Conservation (phyloP, 2,888 invertebrate species). For the Drosophila koepferae region DNA sequence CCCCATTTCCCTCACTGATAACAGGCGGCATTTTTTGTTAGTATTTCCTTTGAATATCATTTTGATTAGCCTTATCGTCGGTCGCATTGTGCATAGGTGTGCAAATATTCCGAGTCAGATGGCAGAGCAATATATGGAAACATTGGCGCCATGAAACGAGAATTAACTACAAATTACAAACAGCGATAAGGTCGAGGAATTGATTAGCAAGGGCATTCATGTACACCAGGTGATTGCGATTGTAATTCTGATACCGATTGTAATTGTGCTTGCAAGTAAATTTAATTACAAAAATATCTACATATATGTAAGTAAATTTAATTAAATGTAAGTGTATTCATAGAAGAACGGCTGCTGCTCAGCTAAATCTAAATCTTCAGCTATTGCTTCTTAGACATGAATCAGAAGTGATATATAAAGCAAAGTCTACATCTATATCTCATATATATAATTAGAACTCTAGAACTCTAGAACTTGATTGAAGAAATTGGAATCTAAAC, state of each 20-base stretch:
- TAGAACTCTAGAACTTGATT: too few relatives aligned
- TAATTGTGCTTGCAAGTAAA: constrained; percentile 7
- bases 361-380: background rate
- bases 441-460: background rate
- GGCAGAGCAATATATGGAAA: constrained; percentile 3
- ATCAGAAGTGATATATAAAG: background rate
- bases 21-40: constrained; percentile 13
- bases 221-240: constrained; percentile 12
- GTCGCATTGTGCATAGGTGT: constrained; percentile 34
- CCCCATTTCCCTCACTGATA: constrained; percentile 39
- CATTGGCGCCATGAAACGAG: constrained; percentile 40
- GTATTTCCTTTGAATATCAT: constrained; percentile 24
- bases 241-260: background rate
- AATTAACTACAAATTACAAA: constrained; percentile 50
- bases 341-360: too few relatives aligned
- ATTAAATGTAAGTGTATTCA: background rate
- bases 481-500: background rate
- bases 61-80: constrained; percentile 37
- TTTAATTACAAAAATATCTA: background rate
- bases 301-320: background rate
- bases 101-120: constrained; percentile 39
- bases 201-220: constrained; percentile 27
- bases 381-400: background rate
- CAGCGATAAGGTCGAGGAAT: constrained; percentile 37
- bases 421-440: background rate